These are phyloP conservation scores for Macrobrachium rosenbergii DNA, from an alignment of 1,140 invertebrate genomes.

Conservation along the genomic window DNA sequence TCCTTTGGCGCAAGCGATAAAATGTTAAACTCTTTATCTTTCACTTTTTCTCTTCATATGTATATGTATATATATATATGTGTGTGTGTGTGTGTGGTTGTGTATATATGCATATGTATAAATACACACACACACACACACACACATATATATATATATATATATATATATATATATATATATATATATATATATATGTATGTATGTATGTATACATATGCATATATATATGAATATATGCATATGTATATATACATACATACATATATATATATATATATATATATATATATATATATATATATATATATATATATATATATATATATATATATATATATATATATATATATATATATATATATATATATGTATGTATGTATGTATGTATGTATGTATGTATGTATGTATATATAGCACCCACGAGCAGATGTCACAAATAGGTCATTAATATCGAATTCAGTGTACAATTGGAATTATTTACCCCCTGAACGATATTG, in stretches of 20 bases:
- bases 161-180: constrained; percentile 17
- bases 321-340: constrained; percentile 19
- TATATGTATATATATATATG: constrained; percentile 25
- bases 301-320: constrained; percentile 37
- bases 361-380: constrained; percentile 26
- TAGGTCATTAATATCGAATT: no score
- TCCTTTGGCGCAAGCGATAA: background rate
- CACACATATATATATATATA: constrained; percentile 21
- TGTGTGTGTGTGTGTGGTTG: background rate
- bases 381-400: constrained; percentile 29
- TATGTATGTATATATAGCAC: constrained; percentile 8
- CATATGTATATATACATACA: constrained; percentile 12
- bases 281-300: constrained; percentile 27
- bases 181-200: constrained; percentile 9
- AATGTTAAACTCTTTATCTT: constrained; percentile 19
- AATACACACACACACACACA: constrained; percentile 5
- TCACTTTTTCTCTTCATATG: constrained; percentile 27
- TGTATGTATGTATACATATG: constrained; percentile 22
- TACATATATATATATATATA: constrained; percentile 32
- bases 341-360: constrained; percentile 25
- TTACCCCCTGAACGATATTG: no score
- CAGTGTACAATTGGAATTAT: no score
- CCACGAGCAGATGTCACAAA: no score
- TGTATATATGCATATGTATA: constrained; percentile 12
- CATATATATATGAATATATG: constrained; percentile 28